Percentiles rank a stretch among this genome's conserved stretches.
phyloP scores from a whole-genome alignment of 2,888 invertebrate genomes.

The Aporophyla lueneburgensis region DNA sequence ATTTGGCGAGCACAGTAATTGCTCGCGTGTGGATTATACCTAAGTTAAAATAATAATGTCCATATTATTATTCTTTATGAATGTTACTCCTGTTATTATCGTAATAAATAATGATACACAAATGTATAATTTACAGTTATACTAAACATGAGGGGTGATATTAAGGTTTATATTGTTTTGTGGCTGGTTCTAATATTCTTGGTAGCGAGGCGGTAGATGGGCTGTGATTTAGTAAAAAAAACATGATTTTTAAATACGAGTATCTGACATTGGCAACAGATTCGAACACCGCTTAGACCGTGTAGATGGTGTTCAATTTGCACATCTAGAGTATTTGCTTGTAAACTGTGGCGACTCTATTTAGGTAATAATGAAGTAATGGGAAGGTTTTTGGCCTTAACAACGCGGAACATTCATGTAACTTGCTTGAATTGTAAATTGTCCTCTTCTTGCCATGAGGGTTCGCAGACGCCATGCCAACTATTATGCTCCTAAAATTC shows the following conservation, averaged over 20 bases:
- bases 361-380: background rate
- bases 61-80: constrained; percentile 78
- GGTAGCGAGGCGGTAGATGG: background rate
- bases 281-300: background rate
- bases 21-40: constrained; percentile 77
- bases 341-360: background rate
- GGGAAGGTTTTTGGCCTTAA: background rate
- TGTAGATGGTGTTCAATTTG: background rate
- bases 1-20: constrained; percentile 82
- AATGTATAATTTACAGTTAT: constrained; percentile 67
- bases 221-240: constrained; percentile 3
- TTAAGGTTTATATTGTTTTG: constrained; percentile 38
- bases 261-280: too few relatives aligned
- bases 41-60: constrained; percentile 78
- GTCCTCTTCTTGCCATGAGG: too few relatives aligned
- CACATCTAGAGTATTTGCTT: background rate
- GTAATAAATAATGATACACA: constrained; percentile 78
- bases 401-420: too few relatives aligned
- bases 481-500: too few relatives aligned
- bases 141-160: constrained; percentile 57
- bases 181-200: constrained; percentile 19
- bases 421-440: background rate
- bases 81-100: constrained; percentile 80
- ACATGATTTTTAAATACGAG: too few relatives aligned
- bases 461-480: too few relatives aligned